phyloP scores from a whole-genome alignment of 2,113 vertebrate species.

The Corythornis madagascariensis region DNA sequence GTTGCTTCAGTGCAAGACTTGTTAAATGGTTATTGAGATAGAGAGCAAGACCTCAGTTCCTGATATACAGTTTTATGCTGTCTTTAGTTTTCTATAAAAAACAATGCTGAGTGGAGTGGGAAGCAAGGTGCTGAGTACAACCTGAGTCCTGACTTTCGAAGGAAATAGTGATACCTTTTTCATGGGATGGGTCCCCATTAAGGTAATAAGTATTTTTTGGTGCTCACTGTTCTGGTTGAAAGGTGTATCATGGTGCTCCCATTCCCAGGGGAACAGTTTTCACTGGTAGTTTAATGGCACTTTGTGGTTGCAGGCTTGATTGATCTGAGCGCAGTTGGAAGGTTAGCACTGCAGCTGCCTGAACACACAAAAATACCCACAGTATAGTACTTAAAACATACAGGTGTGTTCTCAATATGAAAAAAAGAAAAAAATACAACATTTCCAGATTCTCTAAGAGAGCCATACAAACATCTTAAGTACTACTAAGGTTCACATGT shows the following conservation, averaged over 20 bases:
- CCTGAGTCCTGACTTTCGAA: not conserved
- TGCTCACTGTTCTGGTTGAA: not conserved
- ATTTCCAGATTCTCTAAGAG: not conserved
- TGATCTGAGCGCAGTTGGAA: accelerated
- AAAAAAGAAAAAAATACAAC: not conserved
- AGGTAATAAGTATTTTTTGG: not conserved
- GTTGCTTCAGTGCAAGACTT: accelerated
- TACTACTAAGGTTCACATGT: not conserved
- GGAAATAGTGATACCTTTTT: not conserved
- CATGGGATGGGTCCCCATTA: not conserved
- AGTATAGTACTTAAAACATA: not conserved
- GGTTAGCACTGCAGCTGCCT: not conserved
- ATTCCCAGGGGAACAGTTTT: not conserved
- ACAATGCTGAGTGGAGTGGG: accelerated
- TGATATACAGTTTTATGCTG: not conserved
- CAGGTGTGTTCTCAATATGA: not conserved
- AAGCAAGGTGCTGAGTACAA: not conserved
- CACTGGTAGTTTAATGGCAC: not conserved
- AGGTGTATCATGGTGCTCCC: not conserved
- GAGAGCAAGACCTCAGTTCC: not conserved
- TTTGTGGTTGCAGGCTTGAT: not conserved
- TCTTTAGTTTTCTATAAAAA: not conserved
- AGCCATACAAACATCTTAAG: not conserved
- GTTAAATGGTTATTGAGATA: not conserved
- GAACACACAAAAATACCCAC: not conserved